A percentile compares a stretch with the other conserved stretches of the same genome.
These are phyloP conservation scores for Cremastinae sp. DNA, from an alignment of 2,888 invertebrate species.

Conservation along the genomic window DNA sequence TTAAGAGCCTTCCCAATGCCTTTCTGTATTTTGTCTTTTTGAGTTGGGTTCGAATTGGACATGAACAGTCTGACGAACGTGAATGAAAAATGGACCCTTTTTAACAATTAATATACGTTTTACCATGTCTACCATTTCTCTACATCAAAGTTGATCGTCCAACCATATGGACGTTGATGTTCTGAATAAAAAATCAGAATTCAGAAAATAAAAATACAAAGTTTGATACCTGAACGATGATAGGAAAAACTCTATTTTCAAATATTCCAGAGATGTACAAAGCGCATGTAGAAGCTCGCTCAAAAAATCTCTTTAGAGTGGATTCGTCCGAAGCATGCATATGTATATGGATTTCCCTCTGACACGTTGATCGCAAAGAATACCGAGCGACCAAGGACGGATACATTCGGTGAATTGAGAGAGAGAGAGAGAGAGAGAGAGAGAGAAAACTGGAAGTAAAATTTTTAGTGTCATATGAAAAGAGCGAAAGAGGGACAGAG, in stretches of 20 bases:
- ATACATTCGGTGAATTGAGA: slow-evolving; percentile 1
- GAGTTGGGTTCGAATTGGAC: no score
- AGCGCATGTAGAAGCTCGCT: not conserved
- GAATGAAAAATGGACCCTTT: no score
- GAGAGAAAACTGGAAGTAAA: not conserved
- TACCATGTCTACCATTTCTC: no score
- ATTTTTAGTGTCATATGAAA: not conserved
- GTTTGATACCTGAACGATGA: no score
- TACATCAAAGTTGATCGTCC: no score
- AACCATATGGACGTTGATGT: no score
- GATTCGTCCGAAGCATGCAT: not conserved
- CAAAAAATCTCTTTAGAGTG: slow-evolving; percentile 7
- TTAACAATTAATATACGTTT: no score
- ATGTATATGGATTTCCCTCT: not conserved
- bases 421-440: not conserved
- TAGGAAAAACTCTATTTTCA: not conserved
- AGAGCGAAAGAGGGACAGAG: not conserved
- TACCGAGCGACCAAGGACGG: slow-evolving; percentile 10
- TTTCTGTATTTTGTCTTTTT: no score
- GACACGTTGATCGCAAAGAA: not conserved
- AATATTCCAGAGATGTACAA: not conserved
- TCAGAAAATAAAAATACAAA: no score
- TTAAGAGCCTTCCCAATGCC: no score
- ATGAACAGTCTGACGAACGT: no score
- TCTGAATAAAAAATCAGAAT: no score